A percentile compares a stretch with the other conserved stretches of the same genome.
Conservation (phyloP, 2,888 invertebrate species). For the Catocala fraxini region DNA sequence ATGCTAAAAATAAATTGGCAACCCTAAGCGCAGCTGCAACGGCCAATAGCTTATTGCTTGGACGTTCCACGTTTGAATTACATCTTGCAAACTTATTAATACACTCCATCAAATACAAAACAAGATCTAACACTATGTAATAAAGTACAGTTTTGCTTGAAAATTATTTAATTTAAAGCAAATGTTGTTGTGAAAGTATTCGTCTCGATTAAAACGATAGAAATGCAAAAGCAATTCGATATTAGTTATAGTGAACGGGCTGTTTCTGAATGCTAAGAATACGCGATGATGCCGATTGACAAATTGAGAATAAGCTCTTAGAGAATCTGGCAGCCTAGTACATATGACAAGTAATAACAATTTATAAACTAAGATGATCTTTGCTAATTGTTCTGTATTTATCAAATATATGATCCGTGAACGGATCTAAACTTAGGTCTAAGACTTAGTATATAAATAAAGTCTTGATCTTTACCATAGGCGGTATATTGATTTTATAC, state of each 20-base stretch:
- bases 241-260: conserved; percentile 37
- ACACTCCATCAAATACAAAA: conserved; percentile 29
- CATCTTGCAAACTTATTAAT: conserved; percentile 59
- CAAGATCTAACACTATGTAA: conserved; percentile 6
- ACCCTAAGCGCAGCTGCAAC: conserved; percentile 82
- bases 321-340: conserved; percentile 7
- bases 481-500: no score
- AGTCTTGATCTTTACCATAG: no score
- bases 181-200: conserved; percentile 28
- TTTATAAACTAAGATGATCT: background rate
- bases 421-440: no score
- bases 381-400: background rate
- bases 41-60: conserved; percentile 80
- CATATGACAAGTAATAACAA: conserved; percentile 8
- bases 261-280: conserved; percentile 34
- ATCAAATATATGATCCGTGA: background rate
- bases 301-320: conserved; percentile 29
- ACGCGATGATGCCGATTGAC: conserved; percentile 43
- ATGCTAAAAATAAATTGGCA: conserved; percentile 82
- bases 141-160: conserved; percentile 34
- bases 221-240: conserved; percentile 46
- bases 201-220: conserved; percentile 52
- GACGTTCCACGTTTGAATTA: conserved; percentile 72
- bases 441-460: no score
- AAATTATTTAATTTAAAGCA: conserved; percentile 11